Conservation (phyloP, 1,140 invertebrate genomes). For the Solenopsis invicta region DNA sequence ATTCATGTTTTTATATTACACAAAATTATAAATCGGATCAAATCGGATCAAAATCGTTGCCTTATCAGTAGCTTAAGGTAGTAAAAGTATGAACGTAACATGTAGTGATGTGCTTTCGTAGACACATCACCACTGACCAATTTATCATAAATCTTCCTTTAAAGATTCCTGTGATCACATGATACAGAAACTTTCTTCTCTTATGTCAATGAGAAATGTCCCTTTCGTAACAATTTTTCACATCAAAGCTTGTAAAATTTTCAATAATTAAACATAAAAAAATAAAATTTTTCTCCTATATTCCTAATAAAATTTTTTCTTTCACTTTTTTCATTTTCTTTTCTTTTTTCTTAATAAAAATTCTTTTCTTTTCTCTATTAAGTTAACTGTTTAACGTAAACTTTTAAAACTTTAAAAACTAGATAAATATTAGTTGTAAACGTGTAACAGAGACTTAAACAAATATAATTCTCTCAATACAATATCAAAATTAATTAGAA, state of each 20-base stretch:
- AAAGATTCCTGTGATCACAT: background rate
- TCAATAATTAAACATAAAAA: background rate
- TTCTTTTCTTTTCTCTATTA: no score
- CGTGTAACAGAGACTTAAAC: background rate
- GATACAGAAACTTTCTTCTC: background rate
- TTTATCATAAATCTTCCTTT: conserved; percentile 19
- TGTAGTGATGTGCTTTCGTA: no score
- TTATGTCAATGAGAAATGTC: background rate
- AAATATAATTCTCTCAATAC: background rate
- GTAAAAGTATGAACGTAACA: background rate
- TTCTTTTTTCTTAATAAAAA: background rate
- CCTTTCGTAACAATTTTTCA: background rate
- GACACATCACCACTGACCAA: background rate
- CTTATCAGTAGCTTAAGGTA: background rate
- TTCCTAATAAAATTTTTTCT: no score
- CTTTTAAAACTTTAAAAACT: background rate
- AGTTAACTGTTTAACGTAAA: background rate
- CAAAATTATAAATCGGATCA: background rate
- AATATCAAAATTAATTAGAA: no score
- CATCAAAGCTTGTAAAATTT: background rate
- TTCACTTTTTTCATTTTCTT: background rate
- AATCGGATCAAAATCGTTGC: background rate
- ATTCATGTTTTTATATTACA: background rate
- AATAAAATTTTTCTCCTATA: background rate
- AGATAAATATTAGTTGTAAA: background rate